A percentile compares a stretch with the other conserved stretches of the same genome.
These are phyloP conservation scores for Ambastaia sidthimunki DNA, from an alignment of 2,797 vertebrate genomes.

Conservation along the genomic window DNA sequence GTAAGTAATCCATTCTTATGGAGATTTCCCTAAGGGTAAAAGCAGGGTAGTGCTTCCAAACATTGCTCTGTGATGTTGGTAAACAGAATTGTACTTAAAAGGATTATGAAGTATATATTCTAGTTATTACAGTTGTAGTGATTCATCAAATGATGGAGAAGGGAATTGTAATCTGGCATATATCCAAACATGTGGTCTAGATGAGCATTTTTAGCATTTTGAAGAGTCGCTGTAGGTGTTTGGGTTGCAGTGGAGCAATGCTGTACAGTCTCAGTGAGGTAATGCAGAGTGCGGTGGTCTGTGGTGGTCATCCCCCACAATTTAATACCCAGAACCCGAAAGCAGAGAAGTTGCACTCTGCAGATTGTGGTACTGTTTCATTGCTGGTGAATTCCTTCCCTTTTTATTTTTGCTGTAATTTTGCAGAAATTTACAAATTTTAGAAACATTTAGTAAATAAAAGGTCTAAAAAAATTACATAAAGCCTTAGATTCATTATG, in stretches of 20 bases:
- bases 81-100: neutral
- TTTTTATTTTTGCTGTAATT: neutral
- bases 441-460: neutral
- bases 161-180: neutral
- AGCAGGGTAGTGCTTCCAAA: too few species aligned
- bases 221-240: neutral
- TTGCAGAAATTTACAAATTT: neutral
- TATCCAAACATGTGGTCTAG: neutral
- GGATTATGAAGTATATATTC: neutral
- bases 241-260: neutral
- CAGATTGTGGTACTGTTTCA: too few species aligned
- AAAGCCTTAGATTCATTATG: neutral
- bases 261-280: neutral
- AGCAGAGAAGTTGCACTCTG: too few species aligned
- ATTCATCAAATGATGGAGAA: neutral
- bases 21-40: too few species aligned
- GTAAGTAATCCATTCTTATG: neutral
- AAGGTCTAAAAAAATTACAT: neutral
- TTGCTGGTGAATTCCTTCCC: too few species aligned
- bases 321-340: too few species aligned
- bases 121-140: neutral
- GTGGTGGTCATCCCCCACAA: too few species aligned
- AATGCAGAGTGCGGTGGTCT: too few species aligned
- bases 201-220: neutral
- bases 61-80: neutral